These are phyloP conservation scores for Athalia cordata DNA, from an alignment of 2,888 invertebrate species.

Conservation along the genomic window DNA sequence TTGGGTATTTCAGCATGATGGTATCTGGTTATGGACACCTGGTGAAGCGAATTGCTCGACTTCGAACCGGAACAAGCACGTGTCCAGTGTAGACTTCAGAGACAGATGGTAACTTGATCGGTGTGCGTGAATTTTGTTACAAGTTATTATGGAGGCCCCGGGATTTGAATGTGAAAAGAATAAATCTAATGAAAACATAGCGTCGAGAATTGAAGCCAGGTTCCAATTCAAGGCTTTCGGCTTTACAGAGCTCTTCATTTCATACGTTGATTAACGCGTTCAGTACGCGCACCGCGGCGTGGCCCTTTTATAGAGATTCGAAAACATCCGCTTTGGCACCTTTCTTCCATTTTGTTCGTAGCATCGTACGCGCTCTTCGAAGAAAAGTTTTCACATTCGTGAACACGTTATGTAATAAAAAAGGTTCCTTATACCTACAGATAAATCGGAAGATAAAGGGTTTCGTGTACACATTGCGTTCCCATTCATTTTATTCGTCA, in stretches of 20 bases:
- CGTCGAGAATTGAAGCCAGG: not conserved
- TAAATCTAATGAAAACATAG: slow-evolving; percentile 18
- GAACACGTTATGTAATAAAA: too few species aligned
- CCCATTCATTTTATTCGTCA: too few species aligned
- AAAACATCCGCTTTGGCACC: slow-evolving; percentile 21
- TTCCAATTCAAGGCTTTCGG: not conserved
- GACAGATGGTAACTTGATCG: not conserved
- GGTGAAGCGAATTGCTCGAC: not conserved
- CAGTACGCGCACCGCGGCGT: slow-evolving; percentile 1
- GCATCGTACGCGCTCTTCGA: not conserved
- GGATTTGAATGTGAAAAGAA: slow-evolving; percentile 36
- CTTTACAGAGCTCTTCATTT: slow-evolving; percentile 3
- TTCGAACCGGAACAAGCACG: slow-evolving; percentile 17
- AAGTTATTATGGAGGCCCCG: not conserved
- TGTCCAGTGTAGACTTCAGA: slow-evolving; percentile 19
- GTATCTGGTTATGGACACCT: slow-evolving; percentile 12
- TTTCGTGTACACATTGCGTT: too few species aligned
- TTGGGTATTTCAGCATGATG: not conserved
- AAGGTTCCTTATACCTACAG: too few species aligned
- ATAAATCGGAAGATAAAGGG: too few species aligned
- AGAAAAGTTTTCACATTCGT: slow-evolving; percentile 11
- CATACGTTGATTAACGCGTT: slow-evolving; percentile 39
- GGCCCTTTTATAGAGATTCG: slow-evolving; percentile 1
- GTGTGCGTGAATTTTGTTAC: slow-evolving; percentile 28
- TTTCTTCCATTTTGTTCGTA: not conserved